These are phyloP conservation scores for Helostoma temminkii DNA, from an alignment of 2,797 vertebrate species.

Conservation along the genomic window DNA sequence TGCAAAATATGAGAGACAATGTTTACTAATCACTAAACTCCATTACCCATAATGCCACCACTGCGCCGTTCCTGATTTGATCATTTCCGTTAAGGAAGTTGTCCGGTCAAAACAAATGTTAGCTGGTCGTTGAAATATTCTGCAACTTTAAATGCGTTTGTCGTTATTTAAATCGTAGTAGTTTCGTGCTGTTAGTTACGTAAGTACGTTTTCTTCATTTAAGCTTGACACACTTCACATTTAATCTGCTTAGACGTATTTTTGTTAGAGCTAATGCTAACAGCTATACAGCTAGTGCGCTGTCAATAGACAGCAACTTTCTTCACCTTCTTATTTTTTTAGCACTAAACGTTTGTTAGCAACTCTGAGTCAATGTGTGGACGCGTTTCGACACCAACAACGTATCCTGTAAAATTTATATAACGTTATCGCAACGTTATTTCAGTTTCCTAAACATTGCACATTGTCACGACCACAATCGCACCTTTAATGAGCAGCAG, in stretches of 20 bases:
- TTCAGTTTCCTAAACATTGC: neutral
- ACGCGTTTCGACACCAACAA: neutral
- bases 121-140: constrained; percentile 27
- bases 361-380: neutral
- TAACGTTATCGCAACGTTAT: neutral
- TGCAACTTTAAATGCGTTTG: constrained; percentile 47
- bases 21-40: constrained; percentile 40
- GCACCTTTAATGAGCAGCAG: neutral
- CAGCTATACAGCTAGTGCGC: constrained; percentile 33
- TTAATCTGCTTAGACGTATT: neutral
- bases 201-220: constrained; percentile 23
- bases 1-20: neutral
- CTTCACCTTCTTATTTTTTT: neutral
- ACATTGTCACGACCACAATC: neutral
- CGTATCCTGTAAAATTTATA: fast-evolving
- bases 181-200: constrained; percentile 11
- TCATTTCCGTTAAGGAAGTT: constrained; percentile 68
- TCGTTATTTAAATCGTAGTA: neutral
- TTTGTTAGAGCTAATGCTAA: constrained; percentile 56
- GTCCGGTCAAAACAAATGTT: constrained; percentile 66
- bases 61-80: constrained; percentile 13
- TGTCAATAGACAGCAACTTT: constrained; percentile 26
- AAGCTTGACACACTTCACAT: neutral
- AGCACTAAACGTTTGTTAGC: neutral
- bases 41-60: constrained; percentile 67